Base-by-base conservation (phyloP, 2,888 invertebrate genomes). In the Cantharis lateralis region DNA sequence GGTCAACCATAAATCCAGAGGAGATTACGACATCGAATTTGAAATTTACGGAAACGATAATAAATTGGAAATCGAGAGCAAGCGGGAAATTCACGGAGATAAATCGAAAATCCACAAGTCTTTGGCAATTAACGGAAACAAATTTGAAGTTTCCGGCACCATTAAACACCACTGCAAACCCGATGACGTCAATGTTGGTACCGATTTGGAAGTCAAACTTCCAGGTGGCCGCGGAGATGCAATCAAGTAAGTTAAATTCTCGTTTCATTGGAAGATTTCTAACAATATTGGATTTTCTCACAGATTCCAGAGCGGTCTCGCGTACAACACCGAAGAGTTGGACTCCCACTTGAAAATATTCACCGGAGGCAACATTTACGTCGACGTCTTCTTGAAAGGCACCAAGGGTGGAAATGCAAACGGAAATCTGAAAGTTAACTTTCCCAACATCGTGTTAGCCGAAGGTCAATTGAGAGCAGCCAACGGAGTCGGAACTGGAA, bases 401-500 rank as follows among this genome's bases (percentile, higher is more conserved):
- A 86, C 88, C 15, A 88, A 87, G 24, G 88, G 87, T 0, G 87
- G 88, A 10, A 88, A 84, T 63, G 88, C 89, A 0, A 88, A 88
- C 68, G 91, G 90, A 1, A 89, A 86, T 69, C 85, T 95, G 0
- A 92, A 92, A 80, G 84, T 94, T 0, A 83, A 88, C 77, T 71
- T 95, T 0, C 93, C 92, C 81, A 91, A 93, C 79, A 84, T 91
- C 0, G 80, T 95, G 32, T 87, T 88, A 0, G 91, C 92, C 0
- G 92, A 91, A 48, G 94, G 93, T 4, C 91, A 93, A 80, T 92
- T 92, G 82, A 91, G 90, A 11, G 91, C 91, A 18, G 91, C 89
- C 63, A 92, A 91, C 76, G 93, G 93, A 20, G 92, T 91, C 78
- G 94, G 94, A 66, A 92, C 90, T 61, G 91, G 91, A 15, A 88